Evolutionary conservation across 2,797 vertebrate species (phyloP), one percentile per base, ranked within the genome.

Genomic region (Acridotheres tristis): DNA sequence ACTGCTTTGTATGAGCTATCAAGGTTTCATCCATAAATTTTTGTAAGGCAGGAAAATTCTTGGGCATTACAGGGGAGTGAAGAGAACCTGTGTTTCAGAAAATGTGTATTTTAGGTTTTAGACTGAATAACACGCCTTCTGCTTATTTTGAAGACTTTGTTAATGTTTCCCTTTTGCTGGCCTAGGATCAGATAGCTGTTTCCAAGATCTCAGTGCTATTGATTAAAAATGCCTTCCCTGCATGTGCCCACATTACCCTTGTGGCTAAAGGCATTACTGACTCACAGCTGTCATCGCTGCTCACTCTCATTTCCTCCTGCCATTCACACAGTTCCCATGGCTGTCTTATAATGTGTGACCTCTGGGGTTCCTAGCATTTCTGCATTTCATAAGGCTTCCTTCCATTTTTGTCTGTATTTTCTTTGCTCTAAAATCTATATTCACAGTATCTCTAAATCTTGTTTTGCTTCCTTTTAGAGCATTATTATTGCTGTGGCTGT

Each of bases 51-150:
- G 21, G 50, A 57, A 45, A 71, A 23, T n/a, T 32, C 25, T 55
- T 47, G 11, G 5, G 43, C 0, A 0, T 12, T 2, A 5, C 10
- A 15, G 9, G 16, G 26, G 5, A 51, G 5, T 63, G 23, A 66
- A 69, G 45, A 74, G 40, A 92, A 67, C 18, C 26, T 30, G 5
- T 32, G 20, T 63, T 81, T 72, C 34, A 72, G 34, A 66, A 57
- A 23, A 7, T 32, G 11, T 30, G 9, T 51, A 21, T 51, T 90
- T 69, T 54, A 71, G 45, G 6, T 21, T 88, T 73, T 55, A 53
- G 11, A 27, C 54, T 55, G 40, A 67, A 32, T 51, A 71, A 51
- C 18, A 6, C 23, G 16, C n/a, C 36, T 76, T 78, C 38, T 66
- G 26, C 45, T 83, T 34, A 40, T 66, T 87, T 84, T 66, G 43